Percentiles rank a stretch among this genome's conserved stretches.
Conservation (phyloP, 1,140 invertebrate species). For the Drosophila micromelanica region DNA sequence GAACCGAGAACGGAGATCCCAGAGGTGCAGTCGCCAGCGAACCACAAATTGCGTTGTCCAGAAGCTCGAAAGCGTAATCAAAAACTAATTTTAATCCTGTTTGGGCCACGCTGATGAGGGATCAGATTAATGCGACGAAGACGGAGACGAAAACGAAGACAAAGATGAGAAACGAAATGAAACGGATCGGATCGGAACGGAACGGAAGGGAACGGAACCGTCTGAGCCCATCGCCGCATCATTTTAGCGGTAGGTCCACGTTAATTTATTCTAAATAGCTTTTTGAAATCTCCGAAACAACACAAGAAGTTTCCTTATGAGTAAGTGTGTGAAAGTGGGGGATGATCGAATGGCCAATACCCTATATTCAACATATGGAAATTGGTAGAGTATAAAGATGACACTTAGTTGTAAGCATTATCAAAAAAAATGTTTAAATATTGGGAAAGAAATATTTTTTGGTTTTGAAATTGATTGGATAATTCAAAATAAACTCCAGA, state of each 20-base stretch:
- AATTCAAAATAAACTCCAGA: no score
- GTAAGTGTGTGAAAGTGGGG: no score
- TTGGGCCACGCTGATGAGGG: constrained; percentile 71
- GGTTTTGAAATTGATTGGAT: no score
- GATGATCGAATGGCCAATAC: no score
- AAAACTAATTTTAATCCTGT: constrained; percentile 85
- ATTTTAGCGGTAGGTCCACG: constrained; percentile 77
- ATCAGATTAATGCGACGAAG: constrained; percentile 62
- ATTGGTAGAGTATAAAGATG: no score
- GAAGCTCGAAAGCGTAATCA: constrained; percentile 84
- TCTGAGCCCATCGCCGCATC: constrained; percentile 49
- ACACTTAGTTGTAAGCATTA: no score
- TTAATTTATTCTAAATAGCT: constrained; percentile 83
- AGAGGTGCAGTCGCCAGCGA: not conserved
- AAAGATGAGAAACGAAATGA: not conserved
- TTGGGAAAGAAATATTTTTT: no score
- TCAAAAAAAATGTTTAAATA: no score
- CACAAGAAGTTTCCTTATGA: constrained; percentile 73
- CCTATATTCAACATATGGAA: no score
- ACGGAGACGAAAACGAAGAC: constrained; percentile 4
- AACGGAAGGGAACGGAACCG: constrained; percentile 9
- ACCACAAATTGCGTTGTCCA: constrained; percentile 84
- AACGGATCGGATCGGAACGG: not conserved
- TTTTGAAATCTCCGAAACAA: constrained; percentile 79
- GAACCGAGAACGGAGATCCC: not conserved